Conservation (phyloP, 2,797 vertebrate species). For the Pterois miles region DNA sequence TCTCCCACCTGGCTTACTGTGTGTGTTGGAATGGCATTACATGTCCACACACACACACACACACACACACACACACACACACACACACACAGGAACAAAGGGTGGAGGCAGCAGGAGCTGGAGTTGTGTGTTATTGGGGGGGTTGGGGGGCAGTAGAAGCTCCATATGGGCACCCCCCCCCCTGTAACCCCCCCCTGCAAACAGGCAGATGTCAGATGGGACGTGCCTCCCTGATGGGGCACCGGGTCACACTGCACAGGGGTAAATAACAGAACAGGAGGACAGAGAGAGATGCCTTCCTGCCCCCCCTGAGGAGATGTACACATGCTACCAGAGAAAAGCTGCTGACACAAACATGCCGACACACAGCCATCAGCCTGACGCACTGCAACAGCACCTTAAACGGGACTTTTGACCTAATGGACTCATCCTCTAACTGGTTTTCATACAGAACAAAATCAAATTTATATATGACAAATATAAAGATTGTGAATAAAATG, state of each 20-base stretch:
- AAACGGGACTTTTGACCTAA: background rate
- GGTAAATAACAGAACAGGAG: constrained; percentile 82
- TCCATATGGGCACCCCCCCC: constrained; percentile 80
- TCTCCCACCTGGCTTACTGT: background rate
- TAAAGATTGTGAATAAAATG: background rate
- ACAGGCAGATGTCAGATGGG: constrained; percentile 87
- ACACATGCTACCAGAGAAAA: constrained; percentile 61
- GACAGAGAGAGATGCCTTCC: constrained; percentile 55
- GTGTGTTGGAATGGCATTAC: constrained; percentile 60
- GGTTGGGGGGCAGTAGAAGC: constrained; percentile 35
- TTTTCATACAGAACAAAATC: background rate
- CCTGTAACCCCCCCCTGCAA: constrained; percentile 54
- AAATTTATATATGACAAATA: accelerated
- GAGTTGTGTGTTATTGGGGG: constrained; percentile 14
- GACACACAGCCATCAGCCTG: constrained; percentile 36
- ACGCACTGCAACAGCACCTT: background rate
- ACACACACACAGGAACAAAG: constrained; percentile 58
- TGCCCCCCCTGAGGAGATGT: constrained; percentile 47
- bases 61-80: constrained; percentile 40
- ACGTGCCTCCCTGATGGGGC: constrained; percentile 75
- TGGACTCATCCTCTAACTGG: background rate
- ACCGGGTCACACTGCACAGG: constrained; percentile 81
- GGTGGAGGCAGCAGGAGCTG: constrained; percentile 67
- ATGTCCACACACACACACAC: constrained; percentile 25
- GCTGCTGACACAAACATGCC: constrained; percentile 69